These are phyloP conservation scores for Drosophila kikkawai DNA, from an alignment of 1,140 invertebrate species.

Conservation along the genomic window DNA sequence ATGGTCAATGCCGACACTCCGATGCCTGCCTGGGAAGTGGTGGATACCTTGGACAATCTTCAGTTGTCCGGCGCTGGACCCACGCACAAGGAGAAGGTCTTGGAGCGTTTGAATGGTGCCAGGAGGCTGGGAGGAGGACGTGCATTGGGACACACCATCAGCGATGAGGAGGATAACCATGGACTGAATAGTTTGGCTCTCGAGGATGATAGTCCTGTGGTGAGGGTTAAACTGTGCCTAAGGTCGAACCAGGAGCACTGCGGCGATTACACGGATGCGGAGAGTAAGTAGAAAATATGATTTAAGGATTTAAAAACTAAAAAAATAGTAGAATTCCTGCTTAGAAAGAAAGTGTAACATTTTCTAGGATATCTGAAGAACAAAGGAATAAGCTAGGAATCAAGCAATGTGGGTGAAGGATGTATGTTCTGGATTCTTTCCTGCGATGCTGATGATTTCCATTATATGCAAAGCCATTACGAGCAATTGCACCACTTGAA, in stretches of 20 bases:
- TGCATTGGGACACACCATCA: conserved; percentile 85
- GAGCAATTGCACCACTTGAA: conserved; percentile 75
- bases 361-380: neutral
- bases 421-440: conserved; percentile 12
- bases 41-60: conserved; percentile 88
- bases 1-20: conserved; percentile 87
- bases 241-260: conserved; percentile 91
- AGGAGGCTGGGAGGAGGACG: conserved; percentile 84
- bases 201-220: conserved; percentile 87
- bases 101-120: conserved; percentile 86
- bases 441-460: conserved; percentile 59
- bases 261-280: conserved; percentile 92
- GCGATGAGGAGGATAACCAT: conserved; percentile 77
- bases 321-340: neutral
- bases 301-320: neutral
- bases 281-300: conserved; percentile 88
- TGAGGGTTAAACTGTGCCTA: conserved; percentile 92
- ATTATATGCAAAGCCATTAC: conserved; percentile 82
- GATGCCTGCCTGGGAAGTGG: conserved; percentile 89
- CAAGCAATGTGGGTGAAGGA: conserved; percentile 7
- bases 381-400: neutral
- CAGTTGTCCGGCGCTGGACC: conserved; percentile 89
- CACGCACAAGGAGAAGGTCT: conserved; percentile 88
- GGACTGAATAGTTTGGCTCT: conserved; percentile 85
- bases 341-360: neutral